These are phyloP conservation scores for Dreissena rostriformis DNA, from an alignment of 1,140 invertebrate genomes.

Conservation along the genomic window DNA sequence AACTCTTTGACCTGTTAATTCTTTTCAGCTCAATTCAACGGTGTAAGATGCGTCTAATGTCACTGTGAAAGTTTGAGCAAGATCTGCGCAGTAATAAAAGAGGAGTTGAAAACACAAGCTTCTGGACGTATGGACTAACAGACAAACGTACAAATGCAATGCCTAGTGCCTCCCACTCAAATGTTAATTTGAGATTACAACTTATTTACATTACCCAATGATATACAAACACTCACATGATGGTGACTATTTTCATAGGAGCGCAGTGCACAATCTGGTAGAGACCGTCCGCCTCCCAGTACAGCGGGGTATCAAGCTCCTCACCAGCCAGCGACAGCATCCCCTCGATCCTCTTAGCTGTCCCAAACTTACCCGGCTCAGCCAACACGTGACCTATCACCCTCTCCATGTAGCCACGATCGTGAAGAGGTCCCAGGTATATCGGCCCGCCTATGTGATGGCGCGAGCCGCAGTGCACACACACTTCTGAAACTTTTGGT, in stretches of 20 bases:
- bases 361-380: conserved; percentile 81
- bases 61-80: too few relatives aligned
- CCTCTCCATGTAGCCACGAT: conserved; percentile 88
- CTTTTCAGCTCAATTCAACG: too few relatives aligned
- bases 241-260: conserved; percentile 83
- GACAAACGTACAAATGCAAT: too few relatives aligned
- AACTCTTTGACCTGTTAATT: too few relatives aligned
- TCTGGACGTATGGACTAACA: too few relatives aligned
- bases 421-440: conserved; percentile 94
- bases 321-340: conserved; percentile 83
- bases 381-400: conserved; percentile 80
- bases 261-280: conserved; percentile 85
- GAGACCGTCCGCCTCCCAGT: conserved; percentile 89
- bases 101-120: too few relatives aligned
- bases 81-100: too few relatives aligned
- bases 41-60: too few relatives aligned
- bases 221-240: conserved; percentile 82
- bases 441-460: conserved; percentile 96
- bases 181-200: too few relatives aligned
- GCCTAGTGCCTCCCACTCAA: too few relatives aligned
- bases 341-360: conserved; percentile 88
- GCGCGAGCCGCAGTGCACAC: conserved; percentile 89
- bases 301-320: conserved; percentile 94
- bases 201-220: too few relatives aligned
- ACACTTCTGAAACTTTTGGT: conserved; percentile 86